Evolutionary conservation across 2,888 invertebrate species (phyloP), one percentile per base, ranked within the genome.

Genomic region (Priapulus caudatus): DNA sequence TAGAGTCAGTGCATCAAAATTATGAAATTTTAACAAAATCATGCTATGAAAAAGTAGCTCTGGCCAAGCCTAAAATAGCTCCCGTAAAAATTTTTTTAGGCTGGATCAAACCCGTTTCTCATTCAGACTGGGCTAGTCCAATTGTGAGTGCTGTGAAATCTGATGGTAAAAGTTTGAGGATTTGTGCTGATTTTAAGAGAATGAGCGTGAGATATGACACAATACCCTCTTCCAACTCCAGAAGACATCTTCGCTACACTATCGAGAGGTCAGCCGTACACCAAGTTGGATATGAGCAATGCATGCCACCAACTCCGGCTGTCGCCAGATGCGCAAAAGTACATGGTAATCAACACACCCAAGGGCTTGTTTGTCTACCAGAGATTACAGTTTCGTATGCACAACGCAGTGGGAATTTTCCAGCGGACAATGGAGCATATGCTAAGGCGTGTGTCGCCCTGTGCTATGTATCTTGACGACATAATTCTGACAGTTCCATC

Each of bases 131-230:
- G 61, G 60, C 58, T 2, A 57, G 61, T 21, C 62, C 61, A 1
- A 57, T 61, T 20, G 59, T 62, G 1, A 55, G 58, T 22, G 58
- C 62, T 4, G 47, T 54, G 1, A 62, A 63, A 51, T 45, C 56
- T 20, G 51, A 56, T 45, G 56, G 57, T 10, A 33, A 52, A n/a
- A n/a, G n/a, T n/a, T 58, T 19, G 21, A 45, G 63, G 20, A 53
- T 60, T n/a, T 62, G 58, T 51, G 58, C 60, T 2, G 60, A 64
- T 52, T 61, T 56, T 43, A 59, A 60, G 15, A 58, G 59, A 1
- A 59, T 61, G 0, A 20, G 24, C 22, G 2, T 20, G 49, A 4
- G 50, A 47, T 20, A 5, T 48, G 10, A 54, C 58, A 19, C 49
- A 48, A 18, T 52, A 59, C 50, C 58, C 56, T 3, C 45, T 60